Evolutionary conservation across 2,797 vertebrate genomes (phyloP).

Genomic region (Ispidina picta): DNA sequence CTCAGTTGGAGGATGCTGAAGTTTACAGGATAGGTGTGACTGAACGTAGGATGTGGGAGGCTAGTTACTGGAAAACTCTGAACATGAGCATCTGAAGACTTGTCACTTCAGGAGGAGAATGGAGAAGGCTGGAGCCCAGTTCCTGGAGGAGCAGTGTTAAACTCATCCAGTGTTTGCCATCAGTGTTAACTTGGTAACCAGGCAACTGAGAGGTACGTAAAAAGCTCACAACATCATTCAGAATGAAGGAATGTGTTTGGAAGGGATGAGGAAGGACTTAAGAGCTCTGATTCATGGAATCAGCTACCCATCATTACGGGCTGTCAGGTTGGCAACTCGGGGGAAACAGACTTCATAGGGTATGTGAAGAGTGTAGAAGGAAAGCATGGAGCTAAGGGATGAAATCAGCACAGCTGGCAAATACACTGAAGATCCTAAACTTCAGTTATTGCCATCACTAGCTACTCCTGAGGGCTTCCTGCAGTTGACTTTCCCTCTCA

Average conservation of each 20-base stretch:
- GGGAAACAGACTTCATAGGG: not conserved
- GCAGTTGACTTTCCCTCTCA: not conserved
- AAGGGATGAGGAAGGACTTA: constrained; percentile 25
- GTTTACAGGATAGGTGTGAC: not conserved
- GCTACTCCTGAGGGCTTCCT: not conserved
- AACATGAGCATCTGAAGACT: constrained; percentile 8
- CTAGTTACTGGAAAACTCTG: not conserved
- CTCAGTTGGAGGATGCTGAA: not conserved
- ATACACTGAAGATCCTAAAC: not conserved
- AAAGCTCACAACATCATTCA: constrained; percentile 11
- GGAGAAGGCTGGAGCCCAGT: not conserved
- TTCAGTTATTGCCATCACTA: not conserved
- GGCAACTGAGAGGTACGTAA: constrained; percentile 71
- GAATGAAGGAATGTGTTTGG: constrained; percentile 36
- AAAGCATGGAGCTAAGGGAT: not conserved
- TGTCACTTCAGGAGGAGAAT: not conserved
- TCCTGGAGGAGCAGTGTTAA: not conserved
- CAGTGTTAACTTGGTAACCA: constrained; percentile 69
- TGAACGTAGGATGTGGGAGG: not conserved
- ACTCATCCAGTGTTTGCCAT: constrained; percentile 46
- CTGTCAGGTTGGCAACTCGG: not conserved
- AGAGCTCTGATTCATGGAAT: constrained; percentile 38
- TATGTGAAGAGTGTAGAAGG: not conserved
- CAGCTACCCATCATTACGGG: not conserved
- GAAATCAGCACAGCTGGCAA: not conserved